Conservation (phyloP, 2,797 vertebrate genomes). For the Hoplostethus mediterraneus region DNA sequence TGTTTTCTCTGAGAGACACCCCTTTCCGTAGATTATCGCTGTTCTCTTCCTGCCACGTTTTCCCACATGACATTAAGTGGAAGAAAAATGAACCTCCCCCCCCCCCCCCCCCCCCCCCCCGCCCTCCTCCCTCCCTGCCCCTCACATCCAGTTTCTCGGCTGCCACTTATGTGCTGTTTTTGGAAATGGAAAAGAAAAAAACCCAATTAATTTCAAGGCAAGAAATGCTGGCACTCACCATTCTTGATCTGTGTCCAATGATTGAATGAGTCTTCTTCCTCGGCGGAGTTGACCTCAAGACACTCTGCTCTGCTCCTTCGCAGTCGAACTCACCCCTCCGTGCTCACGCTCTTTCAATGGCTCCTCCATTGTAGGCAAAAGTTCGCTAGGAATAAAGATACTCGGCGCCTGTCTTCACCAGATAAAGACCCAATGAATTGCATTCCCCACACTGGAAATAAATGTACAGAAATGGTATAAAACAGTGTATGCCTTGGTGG, state of each 20-base stretch:
- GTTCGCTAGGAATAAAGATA: conserved; percentile 41
- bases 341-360: conserved; percentile 53
- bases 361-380: conserved; percentile 32
- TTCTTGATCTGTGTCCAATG: conserved; percentile 67
- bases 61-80: conserved; percentile 48
- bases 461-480: conserved; percentile 24
- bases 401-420: conserved; percentile 44
- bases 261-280: conserved; percentile 58
- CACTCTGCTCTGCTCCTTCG: conserved; percentile 39
- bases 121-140: conserved; percentile 29
- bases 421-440: conserved; percentile 70
- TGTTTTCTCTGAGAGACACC: conserved; percentile 29
- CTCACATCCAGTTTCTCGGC: conserved; percentile 21
- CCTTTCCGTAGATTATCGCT: conserved; percentile 60
- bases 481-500: conserved; percentile 22
- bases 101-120: neutral
- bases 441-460: conserved; percentile 31
- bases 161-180: conserved; percentile 50
- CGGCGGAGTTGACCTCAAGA: conserved; percentile 67
- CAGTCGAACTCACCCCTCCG: conserved; percentile 27
- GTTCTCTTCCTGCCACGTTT: conserved; percentile 38
- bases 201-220: conserved; percentile 74
- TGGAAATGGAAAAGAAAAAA: conserved; percentile 58
- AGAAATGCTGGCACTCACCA: conserved; percentile 47
- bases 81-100: conserved; percentile 69